Percentiles rank a stretch among this genome's conserved stretches.
These are phyloP conservation scores for Holothuria scabra DNA, from an alignment of 53 echinoderm and acorn worm species.

Conservation along the genomic window DNA sequence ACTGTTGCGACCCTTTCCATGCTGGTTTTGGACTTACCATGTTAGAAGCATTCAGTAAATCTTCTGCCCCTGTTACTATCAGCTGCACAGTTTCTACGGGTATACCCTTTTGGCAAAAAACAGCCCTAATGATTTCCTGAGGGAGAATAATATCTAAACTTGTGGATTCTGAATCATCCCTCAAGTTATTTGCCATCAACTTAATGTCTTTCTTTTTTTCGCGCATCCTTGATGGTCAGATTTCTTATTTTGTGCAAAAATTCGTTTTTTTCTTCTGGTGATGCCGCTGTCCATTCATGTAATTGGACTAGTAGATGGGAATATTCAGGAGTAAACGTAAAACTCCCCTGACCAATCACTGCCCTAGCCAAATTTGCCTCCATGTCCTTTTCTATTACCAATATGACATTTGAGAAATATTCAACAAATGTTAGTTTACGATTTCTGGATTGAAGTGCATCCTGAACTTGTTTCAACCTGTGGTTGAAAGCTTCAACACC, in stretches of 20 bases:
- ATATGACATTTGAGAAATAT: too few species aligned
- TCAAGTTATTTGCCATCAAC: neutral
- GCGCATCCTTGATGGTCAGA: constrained; percentile 30
- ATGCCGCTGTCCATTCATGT: constrained; percentile 44
- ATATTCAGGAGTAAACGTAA: constrained; percentile 43
- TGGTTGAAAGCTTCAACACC: constrained; percentile 43
- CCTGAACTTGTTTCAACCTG: constrained; percentile 51
- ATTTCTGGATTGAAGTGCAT: constrained; percentile 8
- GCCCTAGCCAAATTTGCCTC: too few species aligned
- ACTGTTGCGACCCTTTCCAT: constrained; percentile 4
- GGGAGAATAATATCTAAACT: constrained; percentile 50
- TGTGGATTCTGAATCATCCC: constrained; percentile 15
- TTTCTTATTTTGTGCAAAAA: too few species aligned
- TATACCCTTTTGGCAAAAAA: constrained; percentile 33
- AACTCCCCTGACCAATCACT: too few species aligned
- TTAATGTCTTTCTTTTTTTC: constrained; percentile 36
- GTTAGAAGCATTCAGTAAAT: constrained; percentile 37
- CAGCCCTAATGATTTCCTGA: constrained; percentile 14
- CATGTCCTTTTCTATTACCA: too few species aligned
- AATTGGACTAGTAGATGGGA: constrained; percentile 23
- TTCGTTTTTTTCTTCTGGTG: constrained; percentile 32
- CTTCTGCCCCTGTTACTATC: constrained; percentile 46
- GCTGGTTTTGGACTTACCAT: constrained; percentile 37
- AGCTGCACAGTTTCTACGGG: constrained; percentile 42
- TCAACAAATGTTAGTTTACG: constrained; percentile 50